Evolutionary conservation across 2,888 invertebrate species (phyloP), one percentile per base, ranked within the genome.

Genomic region (Drosophila ustulata): DNA sequence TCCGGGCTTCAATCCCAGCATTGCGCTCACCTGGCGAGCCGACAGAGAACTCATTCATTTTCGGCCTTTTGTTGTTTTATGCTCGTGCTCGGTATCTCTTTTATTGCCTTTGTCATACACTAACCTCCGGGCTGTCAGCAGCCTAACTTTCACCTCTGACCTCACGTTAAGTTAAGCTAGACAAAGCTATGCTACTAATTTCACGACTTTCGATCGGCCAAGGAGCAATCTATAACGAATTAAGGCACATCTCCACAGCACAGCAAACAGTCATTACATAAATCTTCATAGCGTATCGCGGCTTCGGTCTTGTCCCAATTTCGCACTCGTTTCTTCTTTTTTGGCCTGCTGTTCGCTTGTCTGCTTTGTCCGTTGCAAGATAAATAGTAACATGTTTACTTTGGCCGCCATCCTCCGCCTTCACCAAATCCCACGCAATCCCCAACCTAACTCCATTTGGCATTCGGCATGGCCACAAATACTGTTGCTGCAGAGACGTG

Each of bases 311-410:
- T 67, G 32, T 7, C 46, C 7, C 39, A 18, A 18, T 41, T 7
- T 13, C 7, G 13, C 39, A 41, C 50, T 37, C 56, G 37, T 32
- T 30, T 67, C 43, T 39, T 46, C 30, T 9, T 53, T 45, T 64
- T 63, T 30, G 46, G 32, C 13, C 56, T 25, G 23, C 43, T 59
- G 47, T 47, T 52, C 50, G 37, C 39, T 51, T 65, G 43, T 75
- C 59, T 56, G 71, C 63, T 72, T 83, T 78, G 70, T 74, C 63
- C 70, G 69, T 37, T 66, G 62, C 59, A 79, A 86, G 86, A 84
- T 81, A 84, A 86, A 86, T 86, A 68, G 84, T 75, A 78, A 78
- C 82, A 74, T 77, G 84, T 82, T 86, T 86, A 69, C 64, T 46
- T 64, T 75, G 7, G 45, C 23, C 37, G 18, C 5, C 37, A n/a